phyloP scores from a whole-genome alignment of 2,888 invertebrate species.

The Drosophila algonquin region DNA sequence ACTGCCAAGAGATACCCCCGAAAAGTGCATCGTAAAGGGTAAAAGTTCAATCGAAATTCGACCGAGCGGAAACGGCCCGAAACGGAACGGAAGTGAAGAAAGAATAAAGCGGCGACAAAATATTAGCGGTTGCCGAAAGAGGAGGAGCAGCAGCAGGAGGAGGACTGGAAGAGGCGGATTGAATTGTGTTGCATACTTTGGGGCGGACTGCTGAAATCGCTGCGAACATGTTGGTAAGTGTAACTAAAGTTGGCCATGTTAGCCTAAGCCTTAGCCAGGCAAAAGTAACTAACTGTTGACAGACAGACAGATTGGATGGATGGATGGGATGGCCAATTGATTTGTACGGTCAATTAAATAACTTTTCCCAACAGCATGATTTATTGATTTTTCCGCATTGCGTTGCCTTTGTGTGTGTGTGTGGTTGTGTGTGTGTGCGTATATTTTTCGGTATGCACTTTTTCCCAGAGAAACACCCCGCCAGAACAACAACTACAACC shows the following conservation, averaged over 20 bases:
- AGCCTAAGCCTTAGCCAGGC: conserved; percentile 4
- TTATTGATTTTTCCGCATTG: conserved; percentile 76
- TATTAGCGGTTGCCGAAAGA: conserved; percentile 18
- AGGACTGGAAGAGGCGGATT: conserved; percentile 2
- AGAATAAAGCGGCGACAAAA: conserved; percentile 17
- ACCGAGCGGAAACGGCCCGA: not conserved
- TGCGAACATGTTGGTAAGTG: conserved; percentile 73
- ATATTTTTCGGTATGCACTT: conserved; percentile 77
- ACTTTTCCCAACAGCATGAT: conserved; percentile 68
- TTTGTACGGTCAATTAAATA: conserved; percentile 7
- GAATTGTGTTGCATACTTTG: conserved; percentile 63
- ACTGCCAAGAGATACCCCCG: conserved; percentile 5
- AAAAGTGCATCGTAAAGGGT: conserved; percentile 31
- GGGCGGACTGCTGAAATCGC: conserved; percentile 57
- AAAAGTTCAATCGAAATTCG: conserved; percentile 4
- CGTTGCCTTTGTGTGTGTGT: conserved; percentile 46
- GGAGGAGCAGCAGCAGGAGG: conserved; percentile 20
- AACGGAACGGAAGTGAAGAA: conserved; percentile 1
- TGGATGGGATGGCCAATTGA: conserved; percentile 6
- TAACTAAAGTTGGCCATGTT: not conserved
- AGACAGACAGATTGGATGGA: not conserved
- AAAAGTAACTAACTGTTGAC: not conserved
- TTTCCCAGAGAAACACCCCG: conserved; percentile 73
- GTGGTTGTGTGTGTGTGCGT: conserved; percentile 59
- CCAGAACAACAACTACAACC: conserved; percentile 42